A percentile compares a stretch with the other conserved stretches of the same genome.
Evolutionary conservation across 2,797 vertebrate species (phyloP).

Genomic region (Xenentodon cancila): DNA sequence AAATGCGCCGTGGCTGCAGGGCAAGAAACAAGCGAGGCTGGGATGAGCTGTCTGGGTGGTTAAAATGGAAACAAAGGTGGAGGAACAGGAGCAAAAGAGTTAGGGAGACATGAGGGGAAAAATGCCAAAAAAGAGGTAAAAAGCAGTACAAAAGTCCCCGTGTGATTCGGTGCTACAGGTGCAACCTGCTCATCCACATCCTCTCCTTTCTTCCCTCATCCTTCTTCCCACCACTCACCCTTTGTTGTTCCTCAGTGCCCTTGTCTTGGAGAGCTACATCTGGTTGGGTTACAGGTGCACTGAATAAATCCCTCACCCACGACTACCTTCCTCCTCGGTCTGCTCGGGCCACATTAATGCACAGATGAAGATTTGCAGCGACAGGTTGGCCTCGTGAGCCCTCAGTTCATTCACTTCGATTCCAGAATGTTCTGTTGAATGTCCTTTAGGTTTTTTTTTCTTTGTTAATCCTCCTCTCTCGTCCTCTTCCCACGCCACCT

Average conservation of each 20-base stretch:
- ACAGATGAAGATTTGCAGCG: conserved; percentile 56
- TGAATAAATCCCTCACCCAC: conserved; percentile 24
- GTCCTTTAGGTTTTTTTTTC: conserved; percentile 45
- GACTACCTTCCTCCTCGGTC: conserved; percentile 15
- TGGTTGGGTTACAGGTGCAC: conserved; percentile 62
- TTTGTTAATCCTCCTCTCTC: conserved; percentile 2
- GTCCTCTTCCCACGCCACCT: conserved; percentile 10
- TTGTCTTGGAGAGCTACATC: conserved; percentile 39
- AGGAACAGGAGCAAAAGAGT: neutral
- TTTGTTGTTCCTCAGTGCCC: conserved; percentile 24
- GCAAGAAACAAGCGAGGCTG: conserved; percentile 25
- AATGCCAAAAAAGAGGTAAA: neutral
- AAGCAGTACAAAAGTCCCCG: conserved; percentile 4
- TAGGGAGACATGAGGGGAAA: neutral
- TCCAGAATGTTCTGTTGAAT: conserved; percentile 48
- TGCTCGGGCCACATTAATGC: conserved; percentile 48
- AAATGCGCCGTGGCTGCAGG: conserved; percentile 33
- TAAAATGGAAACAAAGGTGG: conserved; percentile 6
- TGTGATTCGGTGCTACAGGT: conserved; percentile 36
- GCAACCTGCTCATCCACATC: conserved; percentile 17
- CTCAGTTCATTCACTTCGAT: conserved; percentile 48
- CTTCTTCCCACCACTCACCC: conserved; percentile 12
- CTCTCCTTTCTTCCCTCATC: conserved; percentile 8
- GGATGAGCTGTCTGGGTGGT: conserved; percentile 31
- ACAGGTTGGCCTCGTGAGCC: conserved; percentile 48